Base-by-base conservation (phyloP, 2,888 invertebrate species). In the Trissolcus brochymenae region DNA sequence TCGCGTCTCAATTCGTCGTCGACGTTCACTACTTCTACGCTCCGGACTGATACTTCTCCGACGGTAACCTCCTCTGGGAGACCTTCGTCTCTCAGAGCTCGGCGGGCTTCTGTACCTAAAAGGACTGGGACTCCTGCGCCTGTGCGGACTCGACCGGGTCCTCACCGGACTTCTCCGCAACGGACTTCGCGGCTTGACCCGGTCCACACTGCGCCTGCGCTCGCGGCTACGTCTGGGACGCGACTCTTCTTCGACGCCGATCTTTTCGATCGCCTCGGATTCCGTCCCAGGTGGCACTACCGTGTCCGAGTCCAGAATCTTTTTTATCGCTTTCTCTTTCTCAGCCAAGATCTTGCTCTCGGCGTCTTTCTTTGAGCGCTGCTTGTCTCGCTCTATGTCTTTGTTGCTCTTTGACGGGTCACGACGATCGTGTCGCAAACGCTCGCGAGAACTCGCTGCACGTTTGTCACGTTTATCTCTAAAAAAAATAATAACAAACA, bases 281-380 rank as follows among this genome's bases (percentile, higher is more conserved):
- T 89, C 89, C 0, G 89, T 89, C 17, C 89, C 89, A 0, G 89
- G 89, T 2, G 89, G 89, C 9, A 89, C 87, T 2, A 88, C 84
- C 13, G 85, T 80, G 21, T 88, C 88, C 0, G 89, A 89, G 49
- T 89, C 89, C 50, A 89, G 71, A 2, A 89, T 79, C 62, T 85
- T 81, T 61, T 89, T 89, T 11, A 89, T 87, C 0, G 89, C 89
- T 65, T 88, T 89, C 25, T 89, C 88, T 54, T 88, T 88, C 65
- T 88, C 89, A 0, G 88, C 89, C 0, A 89, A 80, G 0, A 88
- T 86, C 71, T 89, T 89, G 73, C 80, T 88, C 3, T 88, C 88
- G 0, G 81, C 86, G 19, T 88, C 87, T 40, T 84, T 84, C 67
- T 87, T 88, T 0, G 86, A 82, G 0, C 88, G 83, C 19, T 87